These are phyloP conservation scores for Muntiacus muntjak DNA, from an alignment of 2,113 vertebrate genomes.

Conservation along the genomic window DNA sequence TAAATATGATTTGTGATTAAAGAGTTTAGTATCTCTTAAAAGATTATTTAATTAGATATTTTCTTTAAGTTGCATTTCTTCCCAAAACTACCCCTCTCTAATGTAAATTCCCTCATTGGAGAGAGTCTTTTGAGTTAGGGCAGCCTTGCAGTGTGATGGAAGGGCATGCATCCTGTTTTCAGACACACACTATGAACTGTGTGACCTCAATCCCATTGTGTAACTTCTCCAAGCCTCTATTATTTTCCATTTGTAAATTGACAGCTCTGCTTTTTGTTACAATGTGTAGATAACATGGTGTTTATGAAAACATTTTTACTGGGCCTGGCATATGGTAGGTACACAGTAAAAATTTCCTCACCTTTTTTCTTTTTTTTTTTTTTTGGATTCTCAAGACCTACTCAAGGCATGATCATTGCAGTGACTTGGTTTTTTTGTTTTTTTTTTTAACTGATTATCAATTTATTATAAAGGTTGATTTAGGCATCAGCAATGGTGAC, in stretches of 20 bases:
- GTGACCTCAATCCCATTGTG: not conserved
- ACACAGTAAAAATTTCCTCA: not conserved
- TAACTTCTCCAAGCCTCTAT: not conserved
- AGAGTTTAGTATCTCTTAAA: not conserved
- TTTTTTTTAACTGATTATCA: not conserved
- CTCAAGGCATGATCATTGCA: not conserved
- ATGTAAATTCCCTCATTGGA: not conserved
- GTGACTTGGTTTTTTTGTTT: not conserved
- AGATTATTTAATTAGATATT: not conserved
- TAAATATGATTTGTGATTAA: not conserved
- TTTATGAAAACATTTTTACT: not conserved
- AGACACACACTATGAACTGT: not conserved
- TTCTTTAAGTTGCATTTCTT: not conserved
- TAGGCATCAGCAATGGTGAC: conserved; percentile 97
- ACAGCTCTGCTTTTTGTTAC: not conserved
- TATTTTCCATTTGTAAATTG: not conserved
- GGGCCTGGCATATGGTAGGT: not conserved
- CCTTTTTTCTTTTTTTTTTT: not conserved
- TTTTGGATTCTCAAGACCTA: not conserved
- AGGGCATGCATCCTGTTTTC: not conserved
- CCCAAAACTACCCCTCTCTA: not conserved
- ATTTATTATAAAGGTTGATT: conserved; percentile 81
- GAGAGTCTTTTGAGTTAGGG: not conserved
- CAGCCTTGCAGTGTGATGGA: not conserved
- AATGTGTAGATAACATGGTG: not conserved